Evolutionary conservation across 2,888 invertebrate species (phyloP), one percentile per base, ranked within the genome.

Genomic region (Microplitis deprimator): DNA sequence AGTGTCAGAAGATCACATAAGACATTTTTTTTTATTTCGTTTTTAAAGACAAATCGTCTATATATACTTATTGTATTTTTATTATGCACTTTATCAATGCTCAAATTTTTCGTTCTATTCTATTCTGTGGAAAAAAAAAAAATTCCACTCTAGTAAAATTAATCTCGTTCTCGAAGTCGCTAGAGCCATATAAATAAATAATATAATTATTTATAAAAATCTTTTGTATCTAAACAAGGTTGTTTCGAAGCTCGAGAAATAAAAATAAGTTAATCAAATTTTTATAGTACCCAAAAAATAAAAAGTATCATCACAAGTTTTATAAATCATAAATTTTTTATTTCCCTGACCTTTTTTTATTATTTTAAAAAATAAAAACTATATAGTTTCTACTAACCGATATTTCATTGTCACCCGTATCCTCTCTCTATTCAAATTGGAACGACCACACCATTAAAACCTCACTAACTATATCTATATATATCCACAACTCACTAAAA

Each of bases 1-100:
- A 81, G 79, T 84, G 83, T 81, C 79, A 81, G 78, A 76, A 73
- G 76, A 79, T 79, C 78, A 77, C 81, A 73, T 80, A n/a, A n/a
- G 82, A 79, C 80, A 78, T 73, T 75, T 78, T 71, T 71, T 70
- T 70, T 77, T 73, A 50, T 74, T 29, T 65, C 75, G 68, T 71
- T 68, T 68, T 77, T 16, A 72, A 77, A 39, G 17, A 50, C 60
- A 68, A 20, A 17, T 16, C 68, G 70, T 70, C 13, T 7, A n/a
- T 60, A 29, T 70, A 13, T 68, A 20, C 20, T 70, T 40, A 68
- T 40, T 59, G 6, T 7, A 38, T 17, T 7, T 39, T n/a, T 70
- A 50, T 50, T 50, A 50, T 50, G 29, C 29, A 29, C 29, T 68
- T 68, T 68, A 20, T 60, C 70, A 5, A 7, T 8, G 13, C 8